Percentiles rank a stretch among this genome's conserved stretches.
These are phyloP conservation scores for Eupithecia dodoneata DNA, from an alignment of 2,888 invertebrate species.

Conservation along the genomic window DNA sequence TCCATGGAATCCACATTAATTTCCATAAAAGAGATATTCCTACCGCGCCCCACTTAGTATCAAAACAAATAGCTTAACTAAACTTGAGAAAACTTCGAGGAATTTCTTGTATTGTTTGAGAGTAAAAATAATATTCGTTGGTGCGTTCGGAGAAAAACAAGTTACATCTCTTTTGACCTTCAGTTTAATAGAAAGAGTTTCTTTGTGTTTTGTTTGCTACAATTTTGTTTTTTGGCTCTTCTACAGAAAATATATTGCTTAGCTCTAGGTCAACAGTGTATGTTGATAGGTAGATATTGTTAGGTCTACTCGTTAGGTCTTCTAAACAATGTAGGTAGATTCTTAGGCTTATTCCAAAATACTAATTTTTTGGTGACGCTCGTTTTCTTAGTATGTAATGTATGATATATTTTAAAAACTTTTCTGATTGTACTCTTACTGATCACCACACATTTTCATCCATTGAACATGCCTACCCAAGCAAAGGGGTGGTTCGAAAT, in stretches of 20 bases:
- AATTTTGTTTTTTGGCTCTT: not conserved
- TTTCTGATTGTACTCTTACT: no score
- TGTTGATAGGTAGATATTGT: no score
- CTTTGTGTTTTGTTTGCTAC: not conserved
- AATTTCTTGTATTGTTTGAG: conserved; percentile 5
- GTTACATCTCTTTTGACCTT: not conserved
- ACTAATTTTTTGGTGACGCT: no score
- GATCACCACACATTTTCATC: no score
- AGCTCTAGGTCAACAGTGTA: not conserved
- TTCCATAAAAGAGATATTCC: conserved; percentile 21
- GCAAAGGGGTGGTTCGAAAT: no score
- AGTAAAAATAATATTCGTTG: conserved; percentile 9
- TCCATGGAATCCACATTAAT: conserved; percentile 15
- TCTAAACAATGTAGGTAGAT: no score
- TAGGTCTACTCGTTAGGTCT: no score
- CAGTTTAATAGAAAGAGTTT: not conserved
- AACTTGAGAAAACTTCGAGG: conserved; percentile 9
- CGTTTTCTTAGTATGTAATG: no score
- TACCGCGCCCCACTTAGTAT: not conserved
- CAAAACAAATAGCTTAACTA: conserved; percentile 22
- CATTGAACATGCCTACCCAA: no score
- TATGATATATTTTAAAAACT: no score
- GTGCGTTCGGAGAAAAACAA: not conserved
- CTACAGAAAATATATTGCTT: not conserved
- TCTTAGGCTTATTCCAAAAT: no score